Conservation (phyloP, 1,140 invertebrate species). For the Harpegnathos saltator region DNA sequence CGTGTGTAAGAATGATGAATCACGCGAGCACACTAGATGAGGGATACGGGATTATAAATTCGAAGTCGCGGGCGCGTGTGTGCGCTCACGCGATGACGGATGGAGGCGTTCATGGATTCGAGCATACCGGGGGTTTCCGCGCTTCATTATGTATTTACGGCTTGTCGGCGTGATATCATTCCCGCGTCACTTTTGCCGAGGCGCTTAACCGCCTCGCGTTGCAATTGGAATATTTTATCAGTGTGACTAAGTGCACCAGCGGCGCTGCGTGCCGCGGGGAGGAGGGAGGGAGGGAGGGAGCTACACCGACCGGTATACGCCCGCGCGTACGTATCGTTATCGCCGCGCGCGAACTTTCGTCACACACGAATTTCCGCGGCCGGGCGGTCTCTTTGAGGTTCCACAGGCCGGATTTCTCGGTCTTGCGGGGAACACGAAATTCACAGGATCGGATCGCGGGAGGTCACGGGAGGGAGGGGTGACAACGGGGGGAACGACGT, state of each 20-base stretch:
- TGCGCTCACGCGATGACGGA: conserved; percentile 71
- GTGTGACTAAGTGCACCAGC: conserved; percentile 30
- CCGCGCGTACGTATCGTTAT: conserved; percentile 4
- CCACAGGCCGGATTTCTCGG: too few species aligned
- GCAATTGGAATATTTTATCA: conserved; percentile 71
- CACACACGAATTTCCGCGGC: conserved; percentile 21
- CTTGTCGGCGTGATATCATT: conserved; percentile 77
- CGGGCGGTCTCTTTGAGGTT: background rate
- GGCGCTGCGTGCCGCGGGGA: too few species aligned
- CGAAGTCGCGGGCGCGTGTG: conserved; percentile 47
- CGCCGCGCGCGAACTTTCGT: conserved; percentile 19
- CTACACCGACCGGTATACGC: conserved; percentile 17
- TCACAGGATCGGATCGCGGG: background rate
- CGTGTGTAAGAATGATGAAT: conserved; percentile 67
- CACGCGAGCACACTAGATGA: conserved; percentile 59
- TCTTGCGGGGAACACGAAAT: too few species aligned
- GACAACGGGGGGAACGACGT: too few species aligned
- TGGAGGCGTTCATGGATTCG: conserved; percentile 62
- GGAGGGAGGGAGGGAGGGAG: too few species aligned
- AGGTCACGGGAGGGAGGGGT: too few species aligned
- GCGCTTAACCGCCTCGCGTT: conserved; percentile 40
- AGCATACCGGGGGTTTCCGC: conserved; percentile 67
- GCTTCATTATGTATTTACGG: conserved; percentile 80
- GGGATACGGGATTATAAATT: conserved; percentile 70
- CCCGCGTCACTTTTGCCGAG: conserved; percentile 61